phyloP scores from a whole-genome alignment of 2,113 vertebrate genomes.

The Geothlypis trichas region DNA sequence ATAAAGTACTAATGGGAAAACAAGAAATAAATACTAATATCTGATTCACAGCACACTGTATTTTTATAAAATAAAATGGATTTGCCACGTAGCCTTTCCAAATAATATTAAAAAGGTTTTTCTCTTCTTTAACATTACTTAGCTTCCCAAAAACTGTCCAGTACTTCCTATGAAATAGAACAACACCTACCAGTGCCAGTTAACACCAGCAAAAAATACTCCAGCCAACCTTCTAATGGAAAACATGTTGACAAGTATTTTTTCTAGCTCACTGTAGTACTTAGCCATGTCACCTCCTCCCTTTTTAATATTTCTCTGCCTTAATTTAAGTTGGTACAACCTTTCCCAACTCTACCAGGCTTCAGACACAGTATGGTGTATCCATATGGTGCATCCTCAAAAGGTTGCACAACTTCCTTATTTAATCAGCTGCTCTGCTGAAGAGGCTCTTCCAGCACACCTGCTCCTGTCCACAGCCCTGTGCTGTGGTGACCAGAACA shows the following conservation, averaged over 20 bases:
- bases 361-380: fast-evolving
- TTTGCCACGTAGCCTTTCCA: slow-evolving; percentile 8
- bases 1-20: neutral
- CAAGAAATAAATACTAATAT: neutral
- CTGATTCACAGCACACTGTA: neutral
- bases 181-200: neutral
- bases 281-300: neutral
- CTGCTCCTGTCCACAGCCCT: neutral
- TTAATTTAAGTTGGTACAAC: neutral
- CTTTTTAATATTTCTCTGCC: neutral
- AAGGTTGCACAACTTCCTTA: neutral
- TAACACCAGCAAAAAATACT: slow-evolving; percentile 8
- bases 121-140: neutral
- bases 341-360: neutral
- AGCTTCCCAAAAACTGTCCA: neutral
- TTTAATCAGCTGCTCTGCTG: neutral
- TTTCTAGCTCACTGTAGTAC: neutral
- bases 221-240: neutral
- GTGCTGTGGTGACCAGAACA: neutral
- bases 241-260: neutral
- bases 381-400: neutral
- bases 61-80: neutral
- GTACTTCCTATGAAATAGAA: neutral
- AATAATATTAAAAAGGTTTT: neutral
- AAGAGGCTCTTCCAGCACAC: neutral